Evolutionary conservation across 2,797 vertebrate genomes (phyloP), one percentile per base, ranked within the genome.

Genomic region (Sebastiscus albofasciatus): DNA sequence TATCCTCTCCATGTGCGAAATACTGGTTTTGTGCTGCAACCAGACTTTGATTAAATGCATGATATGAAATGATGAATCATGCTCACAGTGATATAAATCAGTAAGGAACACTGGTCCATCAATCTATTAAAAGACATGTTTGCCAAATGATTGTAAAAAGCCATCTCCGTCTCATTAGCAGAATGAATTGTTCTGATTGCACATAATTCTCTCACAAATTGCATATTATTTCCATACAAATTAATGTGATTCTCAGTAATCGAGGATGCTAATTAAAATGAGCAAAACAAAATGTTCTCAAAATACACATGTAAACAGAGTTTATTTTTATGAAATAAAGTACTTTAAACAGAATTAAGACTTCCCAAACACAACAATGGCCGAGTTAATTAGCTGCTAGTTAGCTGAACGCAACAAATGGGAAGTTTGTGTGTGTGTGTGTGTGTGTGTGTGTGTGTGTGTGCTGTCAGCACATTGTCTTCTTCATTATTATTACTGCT

Each of bases 151-250:
- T 49, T 68, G 52, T 24, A 67, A 82, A 83, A 73, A 59, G 22
- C 42, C 54, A 46, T 72, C 31, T 78, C 60, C 12, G 33, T 49
- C 84, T 89, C 64, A 27, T 89, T 72, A 76, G 59, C 59, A 14
- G 61, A 61, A 52, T 39, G 13, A 29, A 59, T 70, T 6, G 64
- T 62, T 33, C 26, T 74, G 86, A 85, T 75, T 86, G 75, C 66
- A 39, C 67, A 56, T 79, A 67, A 83, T 89, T 90, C 76, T 59
- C 3, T 42, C 16, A 67, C 75, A 77, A 83, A 78, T 71, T 86
- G 76, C 83, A 68, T 64, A 81, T 77, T 61, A 84, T 91, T 90
- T 87, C 67, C 67, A 71, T 80, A 69, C 39, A 86, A 83, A 87
- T 82, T 56, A 84, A 75, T 70, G 56, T 2, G 67, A 84, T 82